These are phyloP conservation scores for Odontothrips loti DNA, from an alignment of 2,888 invertebrate species.

Conservation along the genomic window DNA sequence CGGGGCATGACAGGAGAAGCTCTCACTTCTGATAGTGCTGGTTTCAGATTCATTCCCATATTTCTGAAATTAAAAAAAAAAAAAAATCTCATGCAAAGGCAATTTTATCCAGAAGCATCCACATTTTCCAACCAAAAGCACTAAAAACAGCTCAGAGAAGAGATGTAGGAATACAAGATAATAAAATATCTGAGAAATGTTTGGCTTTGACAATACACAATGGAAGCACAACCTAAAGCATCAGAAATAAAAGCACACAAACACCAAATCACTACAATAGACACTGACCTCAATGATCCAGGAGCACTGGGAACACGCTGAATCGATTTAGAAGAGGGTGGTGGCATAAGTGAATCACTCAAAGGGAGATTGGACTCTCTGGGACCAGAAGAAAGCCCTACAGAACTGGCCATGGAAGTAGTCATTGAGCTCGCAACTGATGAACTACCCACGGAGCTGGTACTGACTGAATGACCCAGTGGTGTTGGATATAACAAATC, in stretches of 20 bases:
- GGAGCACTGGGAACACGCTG: conserved; percentile 70
- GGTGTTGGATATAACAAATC: conserved; percentile 56
- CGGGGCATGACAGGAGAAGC: conserved; percentile 43
- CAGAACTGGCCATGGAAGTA: conserved; percentile 3
- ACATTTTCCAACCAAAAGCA: too few relatives aligned
- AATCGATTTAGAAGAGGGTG: conserved; percentile 42
- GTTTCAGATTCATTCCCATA: conserved; percentile 34
- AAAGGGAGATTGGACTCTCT: background rate
- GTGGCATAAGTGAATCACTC: background rate
- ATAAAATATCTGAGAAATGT: too few relatives aligned
- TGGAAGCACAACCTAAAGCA: too few relatives aligned
- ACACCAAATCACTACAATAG: background rate
- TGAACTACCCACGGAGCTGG: background rate
- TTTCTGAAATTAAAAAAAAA: conserved; percentile 27
- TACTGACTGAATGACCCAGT: background rate
- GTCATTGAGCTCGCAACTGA: background rate
- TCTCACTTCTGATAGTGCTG: conserved; percentile 36
- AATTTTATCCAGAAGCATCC: too few relatives aligned
- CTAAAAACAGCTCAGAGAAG: too few relatives aligned
- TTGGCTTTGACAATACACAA: too few relatives aligned
- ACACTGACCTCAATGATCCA: conserved; percentile 65
- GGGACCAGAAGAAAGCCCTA: background rate
- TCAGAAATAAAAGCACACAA: too few relatives aligned
- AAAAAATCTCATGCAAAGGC: too few relatives aligned
- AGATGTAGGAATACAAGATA: too few relatives aligned